phyloP scores from a whole-genome alignment of 1,140 invertebrate genomes.

The Streblospio benedicti region DNA sequence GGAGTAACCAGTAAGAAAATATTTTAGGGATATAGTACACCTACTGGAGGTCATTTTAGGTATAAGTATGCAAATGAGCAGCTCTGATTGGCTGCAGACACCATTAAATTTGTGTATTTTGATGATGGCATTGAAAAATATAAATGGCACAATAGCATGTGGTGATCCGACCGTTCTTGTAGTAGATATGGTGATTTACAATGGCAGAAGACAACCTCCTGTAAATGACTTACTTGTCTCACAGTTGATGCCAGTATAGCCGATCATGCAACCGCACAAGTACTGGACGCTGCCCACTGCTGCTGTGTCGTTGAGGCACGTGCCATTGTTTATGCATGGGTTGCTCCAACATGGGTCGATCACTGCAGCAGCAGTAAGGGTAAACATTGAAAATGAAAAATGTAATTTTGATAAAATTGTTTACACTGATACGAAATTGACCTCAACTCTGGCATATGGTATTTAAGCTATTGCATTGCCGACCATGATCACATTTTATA shows the following conservation, averaged over 20 bases:
- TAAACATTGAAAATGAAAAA: background rate
- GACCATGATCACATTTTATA: too few species aligned
- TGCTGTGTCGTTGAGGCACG: background rate
- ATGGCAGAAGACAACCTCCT: too few species aligned
- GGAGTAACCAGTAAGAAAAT: too few species aligned
- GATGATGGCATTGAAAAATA: background rate
- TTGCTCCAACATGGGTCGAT: background rate
- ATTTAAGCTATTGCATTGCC: too few species aligned
- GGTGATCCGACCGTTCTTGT: background rate
- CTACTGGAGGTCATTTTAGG: background rate
- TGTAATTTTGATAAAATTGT: background rate
- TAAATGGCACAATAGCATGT: background rate
- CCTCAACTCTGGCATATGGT: too few species aligned
- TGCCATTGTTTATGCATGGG: conserved; percentile 8
- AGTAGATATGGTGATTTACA: background rate
- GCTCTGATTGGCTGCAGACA: too few species aligned
- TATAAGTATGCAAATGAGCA: too few species aligned
- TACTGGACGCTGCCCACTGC: background rate
- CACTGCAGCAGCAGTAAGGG: conserved; percentile 1
- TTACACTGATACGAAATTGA: too few species aligned
- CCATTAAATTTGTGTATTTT: background rate
- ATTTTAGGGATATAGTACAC: background rate
- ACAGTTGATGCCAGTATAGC: conserved; percentile 2
- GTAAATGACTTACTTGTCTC: conserved; percentile 10
- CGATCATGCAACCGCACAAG: conserved; percentile 1